A percentile compares a stretch with the other conserved stretches of the same genome.
Evolutionary conservation across 2,888 invertebrate genomes (phyloP).

Genomic region (Opisthograptis luteolata): DNA sequence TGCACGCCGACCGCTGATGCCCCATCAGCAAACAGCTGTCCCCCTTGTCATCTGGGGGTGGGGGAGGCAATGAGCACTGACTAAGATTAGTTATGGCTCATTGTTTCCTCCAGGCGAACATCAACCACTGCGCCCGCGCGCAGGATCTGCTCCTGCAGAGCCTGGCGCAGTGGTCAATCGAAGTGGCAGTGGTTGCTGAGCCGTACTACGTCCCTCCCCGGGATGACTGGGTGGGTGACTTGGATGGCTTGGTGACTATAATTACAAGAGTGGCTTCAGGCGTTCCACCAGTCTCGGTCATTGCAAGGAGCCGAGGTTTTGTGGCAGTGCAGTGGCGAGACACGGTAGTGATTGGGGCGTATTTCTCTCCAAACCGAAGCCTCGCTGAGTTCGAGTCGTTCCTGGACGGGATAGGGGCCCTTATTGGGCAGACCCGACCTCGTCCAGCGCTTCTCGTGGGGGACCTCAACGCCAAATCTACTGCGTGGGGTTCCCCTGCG

Average conservation of each 20-base stretch:
- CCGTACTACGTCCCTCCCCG: conserved; percentile 25
- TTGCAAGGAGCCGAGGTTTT: conserved; percentile 10
- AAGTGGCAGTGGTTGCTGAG: conserved; percentile 31
- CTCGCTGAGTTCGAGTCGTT: conserved; percentile 18
- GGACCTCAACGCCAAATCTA: conserved; percentile 30
- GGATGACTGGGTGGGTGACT: conserved; percentile 20
- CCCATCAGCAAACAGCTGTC: neutral
- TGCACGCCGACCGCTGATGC: neutral
- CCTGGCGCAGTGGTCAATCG: conserved; percentile 29
- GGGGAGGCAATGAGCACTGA: neutral
- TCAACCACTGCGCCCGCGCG: conserved; percentile 32
- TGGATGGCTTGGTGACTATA: conserved; percentile 13
- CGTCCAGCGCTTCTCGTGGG: conserved; percentile 6
- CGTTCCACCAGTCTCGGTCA: neutral
- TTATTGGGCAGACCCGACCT: conserved; percentile 3
- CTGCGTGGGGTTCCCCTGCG: conserved; percentile 20
- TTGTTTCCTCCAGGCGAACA: conserved; percentile 23
- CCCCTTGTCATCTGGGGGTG: neutral
- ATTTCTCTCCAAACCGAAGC: conserved; percentile 21
- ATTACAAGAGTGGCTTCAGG: neutral
- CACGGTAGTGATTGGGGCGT: no score
- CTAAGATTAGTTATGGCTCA: neutral
- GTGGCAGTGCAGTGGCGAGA: conserved; percentile 24
- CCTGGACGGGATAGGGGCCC: neutral
- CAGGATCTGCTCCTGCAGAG: conserved; percentile 28